phyloP scores from a whole-genome alignment of 1,140 invertebrate genomes.

The Bemisia tabaci region DNA sequence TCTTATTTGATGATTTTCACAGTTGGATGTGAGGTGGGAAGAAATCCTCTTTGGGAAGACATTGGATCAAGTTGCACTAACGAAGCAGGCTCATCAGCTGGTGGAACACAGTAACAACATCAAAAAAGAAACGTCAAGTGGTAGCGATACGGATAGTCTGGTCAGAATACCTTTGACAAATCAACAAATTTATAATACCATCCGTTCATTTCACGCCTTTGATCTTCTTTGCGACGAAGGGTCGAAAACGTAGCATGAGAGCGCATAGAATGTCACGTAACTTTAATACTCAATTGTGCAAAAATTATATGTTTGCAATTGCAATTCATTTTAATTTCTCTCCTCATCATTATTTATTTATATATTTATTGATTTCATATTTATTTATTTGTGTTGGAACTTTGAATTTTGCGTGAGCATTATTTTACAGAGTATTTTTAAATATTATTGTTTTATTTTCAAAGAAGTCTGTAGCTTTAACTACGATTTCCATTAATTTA shows the following conservation, averaged over 20 bases:
- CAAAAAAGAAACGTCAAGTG: background rate
- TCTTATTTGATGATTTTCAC: too few relatives aligned
- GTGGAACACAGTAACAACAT: background rate
- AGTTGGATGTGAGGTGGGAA: background rate
- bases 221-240: background rate
- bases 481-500: too few relatives aligned
- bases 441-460: too few relatives aligned
- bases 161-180: background rate
- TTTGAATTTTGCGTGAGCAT: background rate
- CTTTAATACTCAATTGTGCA: too few relatives aligned
- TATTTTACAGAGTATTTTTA: too few relatives aligned
- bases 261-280: too few relatives aligned
- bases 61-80: background rate
- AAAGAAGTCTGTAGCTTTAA: too few relatives aligned
- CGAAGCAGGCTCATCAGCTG: background rate
- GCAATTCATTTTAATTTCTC: too few relatives aligned
- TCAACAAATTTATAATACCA: background rate
- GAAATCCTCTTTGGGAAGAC: background rate
- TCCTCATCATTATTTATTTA: too few relatives aligned
- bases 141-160: background rate
- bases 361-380: background rate
- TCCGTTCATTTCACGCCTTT: background rate
- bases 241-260: too few relatives aligned
- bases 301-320: too few relatives aligned
- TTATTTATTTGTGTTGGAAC: background rate